Evolutionary conservation across 2,888 invertebrate genomes (phyloP).

Genomic region (Creontiades dilutus): DNA sequence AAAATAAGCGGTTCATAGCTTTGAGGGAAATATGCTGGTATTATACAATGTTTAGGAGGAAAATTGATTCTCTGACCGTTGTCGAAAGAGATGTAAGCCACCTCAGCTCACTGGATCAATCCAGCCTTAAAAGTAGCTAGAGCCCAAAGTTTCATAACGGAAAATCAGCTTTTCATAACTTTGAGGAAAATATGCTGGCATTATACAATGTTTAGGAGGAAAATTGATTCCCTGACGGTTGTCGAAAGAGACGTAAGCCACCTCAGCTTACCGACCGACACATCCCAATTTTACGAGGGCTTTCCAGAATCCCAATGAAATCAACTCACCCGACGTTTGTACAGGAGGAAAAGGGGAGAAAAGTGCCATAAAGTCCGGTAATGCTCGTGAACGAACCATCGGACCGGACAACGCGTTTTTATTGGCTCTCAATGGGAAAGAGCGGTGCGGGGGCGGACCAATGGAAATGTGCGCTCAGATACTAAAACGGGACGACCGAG

Average conservation of each 20-base stretch:
- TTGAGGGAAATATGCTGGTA: no score
- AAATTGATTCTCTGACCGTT: no score
- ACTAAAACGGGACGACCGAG: constrained; percentile 56
- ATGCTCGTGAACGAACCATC: constrained; percentile 45
- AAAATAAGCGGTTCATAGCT: neutral
- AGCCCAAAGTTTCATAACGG: neutral
- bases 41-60: no score
- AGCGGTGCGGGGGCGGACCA: neutral
- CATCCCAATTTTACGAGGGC: neutral
- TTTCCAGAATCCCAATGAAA: constrained; percentile 1
- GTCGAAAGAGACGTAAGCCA: neutral
- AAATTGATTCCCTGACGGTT: neutral
- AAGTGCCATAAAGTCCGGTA: constrained; percentile 15
- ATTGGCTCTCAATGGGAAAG: neutral
- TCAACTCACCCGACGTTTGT: neutral
- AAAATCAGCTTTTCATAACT: neutral
- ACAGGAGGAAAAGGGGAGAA: neutral
- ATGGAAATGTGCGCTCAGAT: constrained; percentile 25
- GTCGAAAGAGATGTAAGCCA: no score
- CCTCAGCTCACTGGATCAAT: no score
- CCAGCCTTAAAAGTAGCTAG: neutral
- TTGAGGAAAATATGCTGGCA: neutral
- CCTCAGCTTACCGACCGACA: neutral
- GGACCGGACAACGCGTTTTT: constrained; percentile 19
- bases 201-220: neutral